Base-by-base conservation (phyloP, 2,888 invertebrate genomes). In the Perithous albicinctus region DNA sequence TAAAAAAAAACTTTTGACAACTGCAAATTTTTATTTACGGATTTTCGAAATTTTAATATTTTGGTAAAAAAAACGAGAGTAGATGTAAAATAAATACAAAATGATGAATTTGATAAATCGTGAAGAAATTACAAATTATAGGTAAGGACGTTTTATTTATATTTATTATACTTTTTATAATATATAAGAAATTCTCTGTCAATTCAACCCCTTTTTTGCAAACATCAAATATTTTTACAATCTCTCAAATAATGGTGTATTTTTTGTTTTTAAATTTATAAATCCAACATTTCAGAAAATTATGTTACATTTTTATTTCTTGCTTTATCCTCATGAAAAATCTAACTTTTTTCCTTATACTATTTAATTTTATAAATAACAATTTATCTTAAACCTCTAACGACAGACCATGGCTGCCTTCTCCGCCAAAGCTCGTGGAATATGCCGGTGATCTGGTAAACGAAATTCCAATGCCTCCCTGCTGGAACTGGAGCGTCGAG, bases 401-500 rank as follows among this genome's bases (percentile, higher is more conserved):
- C 23, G 2, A 0, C 35, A 63, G 46, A 15, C 77, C 76, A 0
- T 77, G 77, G 80, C 41, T 84, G 6, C 69, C 76, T 35, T 84
- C 83, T 20, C 84, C 86, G 2, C 80, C 80, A 8, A 91, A 93
- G 0, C 91, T 95, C 0, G 94, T 94, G 83, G 93, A 94, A 26
- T 75, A 94, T 0, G 90, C 94, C 0, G 93, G 93, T 0, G 84
- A 67, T 0, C 89, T 93, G 0, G 93, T 95, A 0, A 93, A 95
- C 83, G 63, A 70, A 0, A 84, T 94, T 18, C 85, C 85, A 0
- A 89, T 93, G 0, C 94, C 95, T 0, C 82, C 87, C 0, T 93
- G 94, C 0, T 93, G 94, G 38, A 63, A 86, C 0, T 95, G 95
- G 95, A 90, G 86, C 0, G 92, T 88, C 8, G 88, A 91, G 0